Evolutionary conservation across 1,140 invertebrate species (phyloP), one percentile per base, ranked within the genome.

Genomic region (Drosophila burlai): DNA sequence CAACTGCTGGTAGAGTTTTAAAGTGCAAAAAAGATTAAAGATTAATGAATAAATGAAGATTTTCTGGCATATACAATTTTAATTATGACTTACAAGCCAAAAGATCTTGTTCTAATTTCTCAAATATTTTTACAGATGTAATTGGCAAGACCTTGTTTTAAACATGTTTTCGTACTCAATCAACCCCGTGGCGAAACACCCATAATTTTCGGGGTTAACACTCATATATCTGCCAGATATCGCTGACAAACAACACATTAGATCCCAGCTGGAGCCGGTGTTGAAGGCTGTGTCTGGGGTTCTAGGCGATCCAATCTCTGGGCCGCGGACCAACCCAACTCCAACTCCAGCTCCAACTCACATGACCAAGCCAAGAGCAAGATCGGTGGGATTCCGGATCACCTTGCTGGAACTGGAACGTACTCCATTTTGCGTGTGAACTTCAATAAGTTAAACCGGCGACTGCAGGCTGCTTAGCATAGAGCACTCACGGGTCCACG

Each of bases 351-450:
- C 45, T 46, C 8, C 46, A 18, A 42, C 21, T 67, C 75, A 62
- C 76, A 80, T 82, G 76, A 72, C 75, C 67, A 81, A 73, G 61
- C 24, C 82, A 52, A 71, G 42, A 59, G 45, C 58, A 24, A 69
- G 63, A 49, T 60, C 60, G 80, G 64, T 79, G 83, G 72, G 71
- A 85, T 68, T 83, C 46, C 38, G 58, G 84, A 89, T 87, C 81
- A 89, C 81, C 84, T 89, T 78, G 83, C 77, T 38, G 24, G 36
- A 40, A 10, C 31, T 40, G 58, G 49, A 68, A 72, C 58, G 64
- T 83, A 87, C 83, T 87, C 76, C 58, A 64, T 87, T 89, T 87
- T 89, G 84, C 84, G 85, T 89, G 84, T 89, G 84, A 89, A 89
- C 84, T 89, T 89, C 81, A 89, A 89, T 89, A 79, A 89, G 78